A percentile compares a stretch with the other conserved stretches of the same genome.
phyloP scores from a whole-genome alignment of 2,888 invertebrate genomes.

The Ischnura elegans region DNA sequence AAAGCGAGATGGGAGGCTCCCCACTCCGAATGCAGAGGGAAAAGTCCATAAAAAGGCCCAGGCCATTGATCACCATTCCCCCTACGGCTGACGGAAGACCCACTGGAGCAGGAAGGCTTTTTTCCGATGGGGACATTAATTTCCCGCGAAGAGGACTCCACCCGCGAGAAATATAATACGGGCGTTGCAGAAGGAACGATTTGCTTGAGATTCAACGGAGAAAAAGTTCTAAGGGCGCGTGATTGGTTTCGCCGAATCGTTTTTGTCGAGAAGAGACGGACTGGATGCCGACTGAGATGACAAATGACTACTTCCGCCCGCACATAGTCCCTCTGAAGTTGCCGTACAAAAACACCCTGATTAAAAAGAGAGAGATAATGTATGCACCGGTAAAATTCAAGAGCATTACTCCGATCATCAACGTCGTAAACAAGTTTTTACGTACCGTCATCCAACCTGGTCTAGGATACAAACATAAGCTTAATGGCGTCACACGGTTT shows the following conservation, averaged over 20 bases:
- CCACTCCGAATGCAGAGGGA: not conserved
- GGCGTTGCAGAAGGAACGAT: not conserved
- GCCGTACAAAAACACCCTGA: too few species aligned
- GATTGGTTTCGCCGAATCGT: not conserved
- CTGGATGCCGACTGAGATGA: too few species aligned
- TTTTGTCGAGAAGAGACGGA: too few species aligned
- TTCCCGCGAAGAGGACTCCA: not conserved
- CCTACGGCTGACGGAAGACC: constrained; percentile 5
- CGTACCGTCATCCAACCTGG: too few species aligned
- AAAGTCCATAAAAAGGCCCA: not conserved
- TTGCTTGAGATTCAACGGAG: not conserved
- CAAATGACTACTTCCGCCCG: too few species aligned
- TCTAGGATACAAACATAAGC: too few species aligned
- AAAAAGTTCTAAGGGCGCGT: not conserved
- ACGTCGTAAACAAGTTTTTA: too few species aligned
- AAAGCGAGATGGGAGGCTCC: not conserved
- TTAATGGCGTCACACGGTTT: too few species aligned
- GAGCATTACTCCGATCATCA: too few species aligned
- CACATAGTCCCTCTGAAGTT: too few species aligned
- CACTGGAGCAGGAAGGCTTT: not conserved
- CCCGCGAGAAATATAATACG: not conserved
- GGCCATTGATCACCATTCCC: constrained; percentile 34
- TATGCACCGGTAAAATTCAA: too few species aligned
- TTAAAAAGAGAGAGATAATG: too few species aligned
- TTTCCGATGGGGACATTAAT: not conserved